Evolutionary conservation across 2,113 vertebrate genomes (phyloP).

Genomic region (Sarotherodon lohbergeri): DNA sequence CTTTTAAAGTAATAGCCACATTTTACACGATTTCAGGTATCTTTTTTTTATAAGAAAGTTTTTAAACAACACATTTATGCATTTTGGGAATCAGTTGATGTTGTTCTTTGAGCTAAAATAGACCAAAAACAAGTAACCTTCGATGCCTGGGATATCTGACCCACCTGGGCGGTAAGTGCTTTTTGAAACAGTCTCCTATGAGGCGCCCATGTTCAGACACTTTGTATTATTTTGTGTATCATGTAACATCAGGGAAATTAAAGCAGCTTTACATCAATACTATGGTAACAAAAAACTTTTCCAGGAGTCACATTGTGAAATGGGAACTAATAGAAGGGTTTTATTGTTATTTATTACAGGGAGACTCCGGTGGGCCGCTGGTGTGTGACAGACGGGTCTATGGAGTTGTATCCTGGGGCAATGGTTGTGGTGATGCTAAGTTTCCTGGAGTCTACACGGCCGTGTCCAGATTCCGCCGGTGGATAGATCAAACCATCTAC

Average conservation of each 20-base stretch:
- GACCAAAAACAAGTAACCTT: not conserved
- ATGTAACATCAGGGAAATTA: not conserved
- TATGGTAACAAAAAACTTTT: not conserved
- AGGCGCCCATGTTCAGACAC: not conserved
- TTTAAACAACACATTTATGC: not conserved
- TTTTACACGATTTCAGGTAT: not conserved
- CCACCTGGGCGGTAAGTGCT: not conserved
- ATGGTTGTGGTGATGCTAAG: slow-evolving; percentile 63
- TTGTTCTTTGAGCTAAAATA: not conserved
- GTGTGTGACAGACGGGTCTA: slow-evolving; percentile 70
- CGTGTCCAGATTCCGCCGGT: slow-evolving; percentile 69
- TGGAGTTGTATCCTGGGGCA: slow-evolving; percentile 76
- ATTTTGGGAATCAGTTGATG: not conserved
- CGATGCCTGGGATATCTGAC: not conserved
- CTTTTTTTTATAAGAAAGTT: not conserved
- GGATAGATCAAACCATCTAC: slow-evolving; percentile 77
- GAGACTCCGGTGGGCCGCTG: slow-evolving; percentile 73
- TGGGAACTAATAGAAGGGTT: not conserved
- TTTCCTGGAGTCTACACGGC: slow-evolving; percentile 75
- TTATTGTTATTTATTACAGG: slow-evolving; percentile 48
- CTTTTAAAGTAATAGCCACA: not conserved
- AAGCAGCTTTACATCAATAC: not conserved
- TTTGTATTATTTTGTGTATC: not conserved
- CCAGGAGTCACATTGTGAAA: not conserved
- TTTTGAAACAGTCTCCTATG: not conserved